Percentiles rank a stretch among this genome's conserved stretches.
phyloP scores from a whole-genome alignment of 2,888 invertebrate genomes.

The Antitype chi region DNA sequence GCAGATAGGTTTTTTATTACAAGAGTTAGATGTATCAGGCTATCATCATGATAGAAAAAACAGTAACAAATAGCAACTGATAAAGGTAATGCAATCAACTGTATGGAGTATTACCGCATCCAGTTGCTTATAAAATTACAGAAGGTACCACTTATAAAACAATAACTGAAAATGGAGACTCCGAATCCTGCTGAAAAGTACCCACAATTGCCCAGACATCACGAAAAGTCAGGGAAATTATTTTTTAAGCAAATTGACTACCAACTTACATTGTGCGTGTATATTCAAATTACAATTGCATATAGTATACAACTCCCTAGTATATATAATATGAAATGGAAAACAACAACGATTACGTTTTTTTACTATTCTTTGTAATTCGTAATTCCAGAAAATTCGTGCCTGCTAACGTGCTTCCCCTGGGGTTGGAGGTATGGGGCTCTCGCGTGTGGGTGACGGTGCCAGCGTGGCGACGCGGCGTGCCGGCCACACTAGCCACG shows the following conservation, averaged over 20 bases:
- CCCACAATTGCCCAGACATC: not conserved
- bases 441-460: conserved; percentile 93
- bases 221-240: not conserved
- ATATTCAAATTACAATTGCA: not conserved
- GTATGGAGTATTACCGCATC: too few relatives aligned
- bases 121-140: too few relatives aligned
- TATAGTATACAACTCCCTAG: not conserved
- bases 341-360: not conserved
- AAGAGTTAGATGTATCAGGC: not conserved
- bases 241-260: not conserved
- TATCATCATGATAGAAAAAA: not conserved
- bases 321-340: too few relatives aligned
- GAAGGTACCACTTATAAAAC: too few relatives aligned
- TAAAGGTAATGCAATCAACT: too few relatives aligned
- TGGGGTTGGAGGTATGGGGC: conserved; percentile 93
- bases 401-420: conserved; percentile 93
- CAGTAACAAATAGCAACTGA: too few relatives aligned
- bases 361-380: not conserved
- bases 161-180: not conserved
- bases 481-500: conserved; percentile 94
- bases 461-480: conserved; percentile 94
- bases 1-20: not conserved
- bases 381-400: conserved; percentile 89
- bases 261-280: not conserved
- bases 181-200: not conserved